Evolutionary conservation across 2,113 vertebrate species (phyloP).

Genomic region (Pelvicachromis taeniatus): DNA sequence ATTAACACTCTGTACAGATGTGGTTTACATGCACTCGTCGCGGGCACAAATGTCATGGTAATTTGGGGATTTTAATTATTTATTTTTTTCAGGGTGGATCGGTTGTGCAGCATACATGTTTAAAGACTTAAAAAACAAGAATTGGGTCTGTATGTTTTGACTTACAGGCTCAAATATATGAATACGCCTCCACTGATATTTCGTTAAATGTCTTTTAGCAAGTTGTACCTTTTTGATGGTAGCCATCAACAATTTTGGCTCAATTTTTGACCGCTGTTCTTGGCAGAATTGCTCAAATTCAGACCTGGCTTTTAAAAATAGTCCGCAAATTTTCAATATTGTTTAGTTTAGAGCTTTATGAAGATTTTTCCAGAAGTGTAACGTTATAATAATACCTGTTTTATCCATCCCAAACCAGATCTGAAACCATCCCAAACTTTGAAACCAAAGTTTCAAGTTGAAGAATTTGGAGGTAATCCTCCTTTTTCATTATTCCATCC

Average conservation of each 20-base stretch:
- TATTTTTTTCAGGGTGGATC: background rate
- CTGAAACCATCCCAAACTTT: too few species aligned
- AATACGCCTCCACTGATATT: fast-evolving
- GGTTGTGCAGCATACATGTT: background rate
- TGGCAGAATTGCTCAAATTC: background rate
- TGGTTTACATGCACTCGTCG: fast-evolving
- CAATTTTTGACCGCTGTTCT: background rate
- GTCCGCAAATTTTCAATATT: background rate
- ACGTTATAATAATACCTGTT: background rate
- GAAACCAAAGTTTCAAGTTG: background rate
- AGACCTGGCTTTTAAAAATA: background rate
- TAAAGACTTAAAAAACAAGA: background rate
- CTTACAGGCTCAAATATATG: background rate
- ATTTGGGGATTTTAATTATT: background rate
- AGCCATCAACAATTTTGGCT: background rate
- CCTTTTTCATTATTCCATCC: background rate
- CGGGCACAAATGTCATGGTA: background rate
- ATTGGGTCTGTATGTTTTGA: background rate
- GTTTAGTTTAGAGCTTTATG: background rate
- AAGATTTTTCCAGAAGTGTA: background rate
- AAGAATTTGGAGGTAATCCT: background rate
- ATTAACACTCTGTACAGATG: background rate
- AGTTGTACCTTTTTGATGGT: background rate
- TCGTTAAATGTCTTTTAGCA: background rate
- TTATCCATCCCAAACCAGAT: background rate